Conservation (phyloP, 2,797 vertebrate genomes). For the Xerus rutilus region DNA sequence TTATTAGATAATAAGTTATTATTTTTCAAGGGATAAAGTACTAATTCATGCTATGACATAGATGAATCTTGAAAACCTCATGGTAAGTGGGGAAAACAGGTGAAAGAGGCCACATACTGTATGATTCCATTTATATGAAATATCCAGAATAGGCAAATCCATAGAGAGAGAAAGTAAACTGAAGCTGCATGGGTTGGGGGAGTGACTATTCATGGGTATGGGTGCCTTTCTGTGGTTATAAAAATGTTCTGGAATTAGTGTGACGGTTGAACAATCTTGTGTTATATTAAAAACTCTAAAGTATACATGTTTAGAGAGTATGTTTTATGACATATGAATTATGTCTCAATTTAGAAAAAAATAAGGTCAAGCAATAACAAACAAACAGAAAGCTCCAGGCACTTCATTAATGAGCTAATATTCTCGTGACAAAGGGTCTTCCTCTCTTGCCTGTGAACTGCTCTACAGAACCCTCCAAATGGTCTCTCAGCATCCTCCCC, state of each 20-base stretch:
- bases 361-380: not conserved
- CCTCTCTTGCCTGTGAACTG: not conserved
- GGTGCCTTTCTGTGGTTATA: not conserved
- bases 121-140: not conserved
- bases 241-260: not conserved
- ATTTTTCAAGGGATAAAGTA: not conserved
- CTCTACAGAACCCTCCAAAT: not conserved
- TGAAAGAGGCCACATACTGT: not conserved
- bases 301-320: not conserved
- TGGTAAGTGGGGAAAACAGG: not conserved
- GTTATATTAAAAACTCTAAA: not conserved
- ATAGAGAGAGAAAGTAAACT: not conserved
- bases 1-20: not conserved
- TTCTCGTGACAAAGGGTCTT: not conserved
- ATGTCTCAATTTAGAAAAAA: constrained; percentile 14
- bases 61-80: not conserved
- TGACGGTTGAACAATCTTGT: not conserved
- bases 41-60: not conserved
- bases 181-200: not conserved
- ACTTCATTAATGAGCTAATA: not conserved
- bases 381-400: not conserved
- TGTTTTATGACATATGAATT: constrained; percentile 6
- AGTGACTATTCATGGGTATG: not conserved
- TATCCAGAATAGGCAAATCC: not conserved
- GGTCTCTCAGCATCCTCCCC: not conserved